Percentiles rank a stretch among this genome's conserved stretches.
Evolutionary conservation across 2,888 invertebrate genomes (phyloP).

Genomic region (Trachelus troglodyta): DNA sequence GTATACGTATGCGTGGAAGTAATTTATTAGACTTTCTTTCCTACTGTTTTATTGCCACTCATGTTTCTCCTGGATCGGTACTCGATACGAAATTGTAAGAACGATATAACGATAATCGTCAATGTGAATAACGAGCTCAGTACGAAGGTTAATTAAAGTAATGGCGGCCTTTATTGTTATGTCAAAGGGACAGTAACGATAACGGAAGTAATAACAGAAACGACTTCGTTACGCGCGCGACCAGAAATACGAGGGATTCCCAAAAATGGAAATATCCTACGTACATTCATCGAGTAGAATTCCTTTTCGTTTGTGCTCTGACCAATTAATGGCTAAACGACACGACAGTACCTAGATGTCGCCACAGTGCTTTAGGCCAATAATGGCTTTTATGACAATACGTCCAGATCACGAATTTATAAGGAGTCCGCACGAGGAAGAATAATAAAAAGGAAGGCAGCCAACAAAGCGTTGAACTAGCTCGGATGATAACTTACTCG

Average conservation of each 20-base stretch:
- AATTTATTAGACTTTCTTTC: background rate
- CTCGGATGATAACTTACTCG: constrained; percentile 39
- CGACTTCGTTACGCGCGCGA: background rate
- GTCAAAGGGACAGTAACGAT: background rate
- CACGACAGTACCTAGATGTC: background rate
- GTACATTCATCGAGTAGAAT: background rate
- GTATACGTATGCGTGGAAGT: background rate
- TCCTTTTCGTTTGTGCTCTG: background rate
- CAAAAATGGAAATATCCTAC: background rate
- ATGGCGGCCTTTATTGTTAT: background rate
- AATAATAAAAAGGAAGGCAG: background rate
- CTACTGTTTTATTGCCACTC: background rate
- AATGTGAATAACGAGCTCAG: background rate
- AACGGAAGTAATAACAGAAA: background rate
- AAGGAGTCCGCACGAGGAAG: background rate
- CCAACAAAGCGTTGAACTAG: constrained; percentile 36
- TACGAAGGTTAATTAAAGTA: background rate
- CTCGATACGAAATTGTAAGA: background rate
- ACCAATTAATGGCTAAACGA: background rate
- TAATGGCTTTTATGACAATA: background rate
- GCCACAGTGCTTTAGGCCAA: background rate
- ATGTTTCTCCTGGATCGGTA: background rate
- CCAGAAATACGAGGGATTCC: background rate
- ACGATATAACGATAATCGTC: background rate
- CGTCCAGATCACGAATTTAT: background rate